A percentile compares a stretch with the other conserved stretches of the same genome.
Conservation (phyloP, 2,113 vertebrate genomes). For the Catharus fuscescens region DNA sequence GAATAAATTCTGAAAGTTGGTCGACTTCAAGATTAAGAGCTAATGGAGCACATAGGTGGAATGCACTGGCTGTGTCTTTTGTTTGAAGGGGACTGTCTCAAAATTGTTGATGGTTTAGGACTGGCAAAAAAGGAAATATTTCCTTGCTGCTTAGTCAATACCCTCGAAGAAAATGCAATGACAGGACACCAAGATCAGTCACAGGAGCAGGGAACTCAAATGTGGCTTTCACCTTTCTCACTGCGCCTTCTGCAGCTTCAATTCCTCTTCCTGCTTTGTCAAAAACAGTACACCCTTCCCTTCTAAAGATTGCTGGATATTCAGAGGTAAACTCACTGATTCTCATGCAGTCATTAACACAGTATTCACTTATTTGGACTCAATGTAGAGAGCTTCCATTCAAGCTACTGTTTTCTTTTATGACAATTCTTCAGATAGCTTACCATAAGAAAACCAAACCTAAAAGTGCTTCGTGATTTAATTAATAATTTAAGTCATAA, state of each 20-base stretch:
- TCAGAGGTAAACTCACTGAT: not conserved
- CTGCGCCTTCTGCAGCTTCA: not conserved
- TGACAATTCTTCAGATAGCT: not conserved
- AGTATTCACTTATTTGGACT: not conserved
- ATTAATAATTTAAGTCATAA: not conserved
- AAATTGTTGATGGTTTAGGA: not conserved
- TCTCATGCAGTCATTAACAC: not conserved
- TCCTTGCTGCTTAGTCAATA: not conserved
- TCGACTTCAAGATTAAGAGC: not conserved
- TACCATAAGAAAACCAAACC: not conserved
- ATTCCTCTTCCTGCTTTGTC: not conserved
- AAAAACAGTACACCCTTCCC: not conserved
- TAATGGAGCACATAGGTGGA: not conserved
- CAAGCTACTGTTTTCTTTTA: not conserved
- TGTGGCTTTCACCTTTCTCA: not conserved
- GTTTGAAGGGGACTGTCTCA: not conserved
- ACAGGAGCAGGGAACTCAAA: not conserved
- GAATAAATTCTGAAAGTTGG: not conserved
- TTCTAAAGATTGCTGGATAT: not conserved
- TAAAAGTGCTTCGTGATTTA: not conserved
- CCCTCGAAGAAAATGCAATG: not conserved
- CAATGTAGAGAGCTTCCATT: not conserved
- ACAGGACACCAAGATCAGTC: not conserved
- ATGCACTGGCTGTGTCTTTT: not conserved
- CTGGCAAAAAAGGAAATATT: not conserved